These are phyloP conservation scores for Phalacrocorax pelagicus DNA, from an alignment of 2,113 vertebrate species.

Conservation along the genomic window DNA sequence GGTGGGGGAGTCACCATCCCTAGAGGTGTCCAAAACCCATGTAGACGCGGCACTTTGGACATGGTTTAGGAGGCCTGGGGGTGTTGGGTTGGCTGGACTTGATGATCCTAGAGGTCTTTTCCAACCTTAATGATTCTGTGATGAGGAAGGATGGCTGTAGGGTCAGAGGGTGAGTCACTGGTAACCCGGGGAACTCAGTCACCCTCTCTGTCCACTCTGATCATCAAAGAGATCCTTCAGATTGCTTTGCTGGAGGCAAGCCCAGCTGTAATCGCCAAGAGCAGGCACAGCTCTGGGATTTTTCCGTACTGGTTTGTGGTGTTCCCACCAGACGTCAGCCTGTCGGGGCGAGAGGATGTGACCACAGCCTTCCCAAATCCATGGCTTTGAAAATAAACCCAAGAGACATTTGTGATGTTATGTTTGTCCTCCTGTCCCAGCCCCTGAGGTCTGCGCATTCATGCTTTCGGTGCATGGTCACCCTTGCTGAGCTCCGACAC, in stretches of 20 bases:
- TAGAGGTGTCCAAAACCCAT: too few species aligned
- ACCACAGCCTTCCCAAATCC: not conserved
- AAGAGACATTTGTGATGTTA: rapidly evolving
- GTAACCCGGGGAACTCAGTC: not conserved
- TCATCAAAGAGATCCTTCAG: not conserved
- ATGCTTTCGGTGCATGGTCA: rapidly evolving
- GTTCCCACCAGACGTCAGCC: not conserved
- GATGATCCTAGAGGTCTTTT: too few species aligned
- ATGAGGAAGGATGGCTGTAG: not conserved
- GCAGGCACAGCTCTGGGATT: not conserved
- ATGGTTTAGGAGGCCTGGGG: too few species aligned
- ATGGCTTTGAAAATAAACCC: not conserved
- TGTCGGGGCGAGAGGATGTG: rapidly evolving
- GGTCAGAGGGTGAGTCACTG: not conserved
- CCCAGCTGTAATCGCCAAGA: not conserved
- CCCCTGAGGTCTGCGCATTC: not conserved
- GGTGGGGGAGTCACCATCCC: too few species aligned
- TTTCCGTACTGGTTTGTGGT: not conserved
- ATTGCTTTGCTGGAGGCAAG: not conserved
- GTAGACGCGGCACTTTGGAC: too few species aligned
- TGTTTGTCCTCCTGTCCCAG: not conserved
- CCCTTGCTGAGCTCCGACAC: rapidly evolving
- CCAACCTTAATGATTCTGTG: too few species aligned
- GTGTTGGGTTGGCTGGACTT: too few species aligned
- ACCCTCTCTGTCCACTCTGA: not conserved